Percentiles rank a stretch among this genome's conserved stretches.
These are phyloP conservation scores for Neostethus bicornis DNA, from an alignment of 2,797 vertebrate genomes.

Conservation along the genomic window DNA sequence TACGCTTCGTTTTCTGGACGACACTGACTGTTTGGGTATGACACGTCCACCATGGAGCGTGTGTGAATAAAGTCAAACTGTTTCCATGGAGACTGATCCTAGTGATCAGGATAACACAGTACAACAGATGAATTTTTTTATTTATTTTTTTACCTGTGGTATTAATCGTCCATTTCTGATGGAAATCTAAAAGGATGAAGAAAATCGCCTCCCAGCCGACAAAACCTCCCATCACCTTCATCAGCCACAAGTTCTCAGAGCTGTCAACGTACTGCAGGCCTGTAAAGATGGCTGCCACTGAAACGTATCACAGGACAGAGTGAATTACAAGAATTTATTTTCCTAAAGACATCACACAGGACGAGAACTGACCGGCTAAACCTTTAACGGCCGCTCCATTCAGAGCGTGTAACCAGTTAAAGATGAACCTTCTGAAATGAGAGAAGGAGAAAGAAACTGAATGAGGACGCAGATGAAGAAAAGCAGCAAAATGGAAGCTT, in stretches of 20 bases:
- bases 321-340: no score
- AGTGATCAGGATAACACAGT: no score
- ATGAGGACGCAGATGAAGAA: no score
- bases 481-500: constrained; percentile 7
- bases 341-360: background rate
- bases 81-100: no score
- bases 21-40: no score
- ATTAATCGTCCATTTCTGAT: constrained; percentile 22
- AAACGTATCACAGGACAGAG: constrained; percentile 5
- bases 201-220: constrained; percentile 76
- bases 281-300: constrained; percentile 81
- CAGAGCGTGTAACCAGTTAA: constrained; percentile 72
- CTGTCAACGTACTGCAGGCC: constrained; percentile 71
- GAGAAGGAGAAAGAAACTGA: constrained; percentile 5
- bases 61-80: no score
- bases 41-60: no score
- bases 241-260: constrained; percentile 61
- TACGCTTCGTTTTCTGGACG: no score
- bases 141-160: constrained; percentile 54
- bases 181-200: constrained; percentile 60
- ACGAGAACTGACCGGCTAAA: constrained; percentile 69
- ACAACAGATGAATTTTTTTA: no score
- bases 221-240: constrained; percentile 81
- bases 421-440: constrained; percentile 75
- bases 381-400: constrained; percentile 69